Conservation (phyloP, 2,797 vertebrate genomes). For the Erithacus rubecula region DNA sequence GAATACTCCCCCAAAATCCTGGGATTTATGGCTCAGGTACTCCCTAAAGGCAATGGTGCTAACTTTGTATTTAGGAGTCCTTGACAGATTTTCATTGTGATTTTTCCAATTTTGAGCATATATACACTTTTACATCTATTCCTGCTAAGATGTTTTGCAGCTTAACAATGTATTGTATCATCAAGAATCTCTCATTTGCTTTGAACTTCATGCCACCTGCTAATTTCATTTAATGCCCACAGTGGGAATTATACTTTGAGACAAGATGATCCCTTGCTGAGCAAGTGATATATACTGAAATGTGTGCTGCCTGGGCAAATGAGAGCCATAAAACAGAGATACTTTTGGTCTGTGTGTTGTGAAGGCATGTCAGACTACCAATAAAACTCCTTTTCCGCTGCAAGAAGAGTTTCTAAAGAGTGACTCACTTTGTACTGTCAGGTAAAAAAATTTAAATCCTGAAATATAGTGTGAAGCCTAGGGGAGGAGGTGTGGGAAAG, state of each 20-base stretch:
- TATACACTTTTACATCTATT: background rate
- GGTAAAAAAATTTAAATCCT: background rate
- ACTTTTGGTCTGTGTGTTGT: background rate
- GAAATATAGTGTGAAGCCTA: background rate
- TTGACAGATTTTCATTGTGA: background rate
- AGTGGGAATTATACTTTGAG: background rate
- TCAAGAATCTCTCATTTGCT: background rate
- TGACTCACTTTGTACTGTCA: background rate
- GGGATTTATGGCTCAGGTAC: background rate
- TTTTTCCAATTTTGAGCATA: background rate
- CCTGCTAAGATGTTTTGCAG: background rate
- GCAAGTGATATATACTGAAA: background rate
- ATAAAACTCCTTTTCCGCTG: background rate
- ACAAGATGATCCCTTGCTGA: background rate
- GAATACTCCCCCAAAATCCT: background rate
- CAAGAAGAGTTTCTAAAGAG: background rate
- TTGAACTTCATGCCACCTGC: background rate
- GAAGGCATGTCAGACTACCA: background rate
- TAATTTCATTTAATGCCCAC: constrained; percentile 13
- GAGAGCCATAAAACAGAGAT: background rate
- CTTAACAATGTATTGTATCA: background rate
- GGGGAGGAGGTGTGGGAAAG: background rate
- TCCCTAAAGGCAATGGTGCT: background rate
- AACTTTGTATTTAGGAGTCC: background rate
- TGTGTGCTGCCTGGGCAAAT: background rate